Evolutionary conservation across 2,113 vertebrate genomes (phyloP).

Genomic region (Trochalopteron elliotii): DNA sequence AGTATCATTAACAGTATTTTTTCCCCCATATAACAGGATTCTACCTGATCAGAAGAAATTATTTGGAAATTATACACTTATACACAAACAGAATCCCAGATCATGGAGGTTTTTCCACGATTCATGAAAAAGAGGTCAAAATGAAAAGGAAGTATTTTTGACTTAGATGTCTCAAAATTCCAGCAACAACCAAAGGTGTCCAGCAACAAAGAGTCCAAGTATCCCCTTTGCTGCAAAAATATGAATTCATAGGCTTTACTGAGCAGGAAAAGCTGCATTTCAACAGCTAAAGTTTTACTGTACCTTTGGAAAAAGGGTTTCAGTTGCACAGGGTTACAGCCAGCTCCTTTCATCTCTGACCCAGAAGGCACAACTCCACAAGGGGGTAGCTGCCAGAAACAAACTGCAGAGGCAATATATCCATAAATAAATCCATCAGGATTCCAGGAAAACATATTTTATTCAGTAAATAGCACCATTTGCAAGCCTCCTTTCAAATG

Average conservation of each 20-base stretch:
- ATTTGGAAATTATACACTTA: neutral
- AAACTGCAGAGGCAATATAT: neutral
- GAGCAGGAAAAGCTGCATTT: neutral
- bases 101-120: fast-evolving
- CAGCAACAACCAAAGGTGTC: neutral
- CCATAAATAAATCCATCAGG: neutral
- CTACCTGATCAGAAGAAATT: neutral
- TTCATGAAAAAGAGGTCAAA: neutral
- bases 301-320: neutral
- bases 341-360: constrained; percentile 53
- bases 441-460: neutral
- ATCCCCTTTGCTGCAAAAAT: neutral
- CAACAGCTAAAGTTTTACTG: neutral
- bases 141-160: neutral
- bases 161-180: neutral
- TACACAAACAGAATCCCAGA: neutral
- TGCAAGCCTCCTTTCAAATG: neutral
- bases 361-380: constrained; percentile 17
- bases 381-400: neutral
- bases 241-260: neutral
- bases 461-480: neutral
- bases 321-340: neutral
- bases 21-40: neutral
- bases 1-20: neutral
- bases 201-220: neutral